These are phyloP conservation scores for Cryptocephalus primarius DNA, from an alignment of 2,888 invertebrate species.

Conservation along the genomic window DNA sequence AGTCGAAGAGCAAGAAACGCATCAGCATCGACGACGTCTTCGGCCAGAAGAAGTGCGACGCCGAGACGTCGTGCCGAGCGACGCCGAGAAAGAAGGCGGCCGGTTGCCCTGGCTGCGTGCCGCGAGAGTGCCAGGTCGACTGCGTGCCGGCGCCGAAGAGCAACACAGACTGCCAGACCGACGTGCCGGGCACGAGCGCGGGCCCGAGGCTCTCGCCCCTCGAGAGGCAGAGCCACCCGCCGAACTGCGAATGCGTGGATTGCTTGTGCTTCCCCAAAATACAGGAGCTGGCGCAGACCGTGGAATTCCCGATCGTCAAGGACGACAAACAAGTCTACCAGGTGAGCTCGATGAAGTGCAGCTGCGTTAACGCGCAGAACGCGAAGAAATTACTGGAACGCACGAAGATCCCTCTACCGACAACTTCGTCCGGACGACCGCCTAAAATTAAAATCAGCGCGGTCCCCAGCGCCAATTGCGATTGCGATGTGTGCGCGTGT, in stretches of 20 bases:
- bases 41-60: background rate
- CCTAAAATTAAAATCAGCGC: slow-evolving; percentile 1
- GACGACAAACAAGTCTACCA: slow-evolving; percentile 20
- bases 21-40: slow-evolving; percentile 8
- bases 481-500: slow-evolving; percentile 8
- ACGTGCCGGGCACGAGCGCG: background rate
- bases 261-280: slow-evolving; percentile 18
- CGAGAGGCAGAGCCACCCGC: slow-evolving; percentile 6
- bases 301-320: slow-evolving; percentile 13
- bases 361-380: slow-evolving; percentile 14
- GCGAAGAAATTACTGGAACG: slow-evolving; percentile 9
- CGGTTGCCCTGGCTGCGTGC: background rate
- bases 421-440: slow-evolving; percentile 3
- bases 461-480: slow-evolving; percentile 1
- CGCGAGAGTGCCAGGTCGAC: no score
- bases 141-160: background rate
- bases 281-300: slow-evolving; percentile 14
- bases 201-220: background rate
- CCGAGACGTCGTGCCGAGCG: no score
- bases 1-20: slow-evolving; percentile 1
- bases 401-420: slow-evolving; percentile 17
- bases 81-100: background rate
- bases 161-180: background rate
- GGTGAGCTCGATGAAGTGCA: slow-evolving; percentile 14
- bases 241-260: slow-evolving; percentile 19